These are phyloP conservation scores for Macrocentrus cingulum DNA, from an alignment of 1,140 invertebrate species.

Conservation along the genomic window DNA sequence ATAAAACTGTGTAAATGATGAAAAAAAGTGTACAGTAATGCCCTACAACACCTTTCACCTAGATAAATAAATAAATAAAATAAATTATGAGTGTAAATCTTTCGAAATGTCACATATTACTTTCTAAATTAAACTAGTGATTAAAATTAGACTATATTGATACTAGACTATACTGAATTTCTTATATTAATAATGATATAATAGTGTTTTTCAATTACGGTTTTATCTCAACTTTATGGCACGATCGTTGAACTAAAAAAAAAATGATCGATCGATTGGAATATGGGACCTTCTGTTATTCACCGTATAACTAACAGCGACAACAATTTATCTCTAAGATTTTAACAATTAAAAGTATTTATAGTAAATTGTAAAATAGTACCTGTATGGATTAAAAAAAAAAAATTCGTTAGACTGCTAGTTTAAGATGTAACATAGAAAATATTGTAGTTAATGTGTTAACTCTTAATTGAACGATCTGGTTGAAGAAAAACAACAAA, in stretches of 20 bases:
- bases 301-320: background rate
- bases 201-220: conserved; percentile 16
- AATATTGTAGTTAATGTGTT: no score
- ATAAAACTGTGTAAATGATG: background rate
- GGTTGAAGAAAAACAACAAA: no score
- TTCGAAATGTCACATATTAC: conserved; percentile 31
- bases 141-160: no score
- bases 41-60: conserved; percentile 2
- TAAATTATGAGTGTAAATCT: conserved; percentile 6
- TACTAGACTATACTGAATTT: no score
- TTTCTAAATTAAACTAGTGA: conserved; percentile 18
- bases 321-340: conserved; percentile 2
- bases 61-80: conserved; percentile 1
- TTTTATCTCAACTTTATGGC: conserved; percentile 15
- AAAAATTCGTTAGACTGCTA: no score
- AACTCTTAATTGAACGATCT: no score
- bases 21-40: conserved; percentile 4
- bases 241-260: conserved; percentile 3
- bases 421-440: no score
- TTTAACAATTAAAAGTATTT: conserved; percentile 1
- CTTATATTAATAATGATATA: no score
- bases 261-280: conserved; percentile 22
- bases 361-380: no score
- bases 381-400: no score
- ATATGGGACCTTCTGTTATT: conserved; percentile 24